phyloP scores from a whole-genome alignment of 1,140 invertebrate species.

The Gryllus bimaculatus region DNA sequence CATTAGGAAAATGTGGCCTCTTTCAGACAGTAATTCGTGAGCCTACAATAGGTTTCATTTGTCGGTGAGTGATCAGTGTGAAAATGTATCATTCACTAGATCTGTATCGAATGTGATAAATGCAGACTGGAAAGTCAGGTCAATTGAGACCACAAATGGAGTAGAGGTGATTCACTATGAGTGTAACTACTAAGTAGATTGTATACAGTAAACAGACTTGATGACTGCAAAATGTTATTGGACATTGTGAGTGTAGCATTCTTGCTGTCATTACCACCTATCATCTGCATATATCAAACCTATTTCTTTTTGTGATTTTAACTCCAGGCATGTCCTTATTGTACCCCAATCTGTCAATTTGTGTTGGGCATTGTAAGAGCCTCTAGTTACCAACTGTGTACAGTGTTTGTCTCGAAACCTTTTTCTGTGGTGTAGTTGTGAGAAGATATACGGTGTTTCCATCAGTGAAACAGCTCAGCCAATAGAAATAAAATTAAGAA shows the following conservation, averaged over 20 bases:
- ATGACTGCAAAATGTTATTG: not conserved
- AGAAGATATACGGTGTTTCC: not conserved
- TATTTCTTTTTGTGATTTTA: conserved; percentile 2
- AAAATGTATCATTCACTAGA: not conserved
- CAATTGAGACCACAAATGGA: not conserved
- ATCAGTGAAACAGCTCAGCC: not conserved
- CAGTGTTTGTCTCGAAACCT: not conserved
- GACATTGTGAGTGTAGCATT: not conserved
- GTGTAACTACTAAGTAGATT: not conserved
- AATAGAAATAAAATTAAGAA: not conserved
- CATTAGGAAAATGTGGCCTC: conserved; percentile 1
- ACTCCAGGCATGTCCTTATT: not conserved
- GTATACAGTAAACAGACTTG: not conserved
- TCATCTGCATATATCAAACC: not conserved
- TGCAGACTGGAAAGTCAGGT: not conserved
- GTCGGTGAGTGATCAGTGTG: not conserved
- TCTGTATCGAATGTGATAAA: not conserved
- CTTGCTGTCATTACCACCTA: not conserved
- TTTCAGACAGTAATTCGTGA: not conserved
- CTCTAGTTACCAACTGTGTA: not conserved
- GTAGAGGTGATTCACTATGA: not conserved
- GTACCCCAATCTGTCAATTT: not conserved
- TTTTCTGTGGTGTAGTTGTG: not conserved
- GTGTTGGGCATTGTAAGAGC: not conserved
- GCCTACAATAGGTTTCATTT: not conserved